These are phyloP conservation scores for Lagocephalus sceleratus DNA, from an alignment of 2,797 vertebrate genomes.

Conservation along the genomic window DNA sequence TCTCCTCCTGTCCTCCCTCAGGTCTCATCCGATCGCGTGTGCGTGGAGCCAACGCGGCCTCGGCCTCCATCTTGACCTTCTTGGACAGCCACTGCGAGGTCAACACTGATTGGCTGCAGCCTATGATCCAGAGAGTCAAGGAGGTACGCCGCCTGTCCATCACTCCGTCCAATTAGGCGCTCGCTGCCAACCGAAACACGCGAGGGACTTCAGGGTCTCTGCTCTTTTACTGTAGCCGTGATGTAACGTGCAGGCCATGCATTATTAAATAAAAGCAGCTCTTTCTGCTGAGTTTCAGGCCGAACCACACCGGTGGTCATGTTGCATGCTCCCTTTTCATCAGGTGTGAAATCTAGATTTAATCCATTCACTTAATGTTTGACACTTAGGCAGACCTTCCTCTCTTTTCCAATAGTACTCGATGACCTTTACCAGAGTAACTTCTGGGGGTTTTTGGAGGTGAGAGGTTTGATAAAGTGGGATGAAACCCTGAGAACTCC, in stretches of 20 bases:
- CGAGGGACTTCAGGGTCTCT: slow-evolving; percentile 6
- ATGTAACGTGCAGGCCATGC: slow-evolving; percentile 23
- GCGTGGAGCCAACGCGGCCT: slow-evolving; percentile 86
- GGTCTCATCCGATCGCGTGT: slow-evolving; percentile 96
- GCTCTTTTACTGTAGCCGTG: slow-evolving; percentile 24
- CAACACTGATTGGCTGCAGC: slow-evolving; percentile 95
- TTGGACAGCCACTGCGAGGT: slow-evolving; percentile 98
- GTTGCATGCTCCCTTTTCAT: no score
- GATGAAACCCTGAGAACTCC: slow-evolving; percentile 26
- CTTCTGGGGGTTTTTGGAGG: no score
- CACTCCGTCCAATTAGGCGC: no score
- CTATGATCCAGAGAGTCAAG: slow-evolving; percentile 94
- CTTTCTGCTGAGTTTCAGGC: slow-evolving; percentile 25
- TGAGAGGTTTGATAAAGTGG: slow-evolving; percentile 16
- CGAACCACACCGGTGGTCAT: slow-evolving; percentile 14
- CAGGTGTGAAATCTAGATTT: no score
- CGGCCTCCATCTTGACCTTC: slow-evolving; percentile 89
- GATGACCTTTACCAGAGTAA: slow-evolving; percentile 18
- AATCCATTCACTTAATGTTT: no score
- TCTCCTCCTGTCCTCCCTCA: slow-evolving; percentile 41
- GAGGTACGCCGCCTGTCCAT: slow-evolving; percentile 75
- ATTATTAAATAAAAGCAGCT: slow-evolving; percentile 33
- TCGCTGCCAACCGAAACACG: no score
- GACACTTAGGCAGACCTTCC: no score
- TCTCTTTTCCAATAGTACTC: no score